A percentile compares a stretch with the other conserved stretches of the same genome.
phyloP scores from a whole-genome alignment of 2,797 vertebrate species.

The Myripristis jacobus region DNA sequence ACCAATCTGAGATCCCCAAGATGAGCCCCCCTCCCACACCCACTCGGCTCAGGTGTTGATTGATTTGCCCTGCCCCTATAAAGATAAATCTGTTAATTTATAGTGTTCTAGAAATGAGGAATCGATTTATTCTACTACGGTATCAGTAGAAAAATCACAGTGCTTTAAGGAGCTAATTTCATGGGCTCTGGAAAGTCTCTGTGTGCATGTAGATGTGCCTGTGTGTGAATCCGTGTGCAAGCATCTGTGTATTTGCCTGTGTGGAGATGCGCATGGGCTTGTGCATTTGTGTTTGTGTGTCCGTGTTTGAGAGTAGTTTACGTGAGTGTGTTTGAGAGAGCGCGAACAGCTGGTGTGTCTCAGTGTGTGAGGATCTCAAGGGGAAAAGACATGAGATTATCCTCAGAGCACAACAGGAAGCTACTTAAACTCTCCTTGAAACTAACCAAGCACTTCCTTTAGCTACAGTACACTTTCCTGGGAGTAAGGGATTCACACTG shows the following conservation, averaged over 20 bases:
- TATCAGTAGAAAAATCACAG: conserved; percentile 11
- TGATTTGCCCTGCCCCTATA: conserved; percentile 41
- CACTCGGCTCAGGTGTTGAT: conserved; percentile 42
- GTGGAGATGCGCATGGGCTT: conserved; percentile 6
- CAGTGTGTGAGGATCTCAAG: conserved; percentile 54
- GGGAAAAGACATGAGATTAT: conserved; percentile 62
- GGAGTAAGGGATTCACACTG: conserved; percentile 43
- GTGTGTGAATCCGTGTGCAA: too few species aligned
- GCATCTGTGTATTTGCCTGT: conserved; percentile 19
- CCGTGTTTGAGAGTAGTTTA: conserved; percentile 33
- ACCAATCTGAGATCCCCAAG: conserved; percentile 7
- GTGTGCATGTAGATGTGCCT: conserved; percentile 11
- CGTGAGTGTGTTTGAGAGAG: conserved; percentile 33
- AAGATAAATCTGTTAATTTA: conserved; percentile 31
- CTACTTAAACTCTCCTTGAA: conserved; percentile 74
- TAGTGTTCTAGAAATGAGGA: conserved; percentile 28
- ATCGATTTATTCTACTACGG: conserved; percentile 35
- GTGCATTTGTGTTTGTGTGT: conserved; percentile 20
- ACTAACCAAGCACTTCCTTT: conserved; percentile 72
- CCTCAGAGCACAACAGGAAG: conserved; percentile 68
- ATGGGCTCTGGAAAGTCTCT: conserved; percentile 22
- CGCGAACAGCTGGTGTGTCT: conserved; percentile 72
- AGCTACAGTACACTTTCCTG: conserved; percentile 45
- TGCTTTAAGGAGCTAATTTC: conserved; percentile 7
- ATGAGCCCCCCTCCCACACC: conserved; percentile 14